These are phyloP conservation scores for Avahi laniger DNA, from an alignment of 2,797 vertebrate species.

Conservation along the genomic window DNA sequence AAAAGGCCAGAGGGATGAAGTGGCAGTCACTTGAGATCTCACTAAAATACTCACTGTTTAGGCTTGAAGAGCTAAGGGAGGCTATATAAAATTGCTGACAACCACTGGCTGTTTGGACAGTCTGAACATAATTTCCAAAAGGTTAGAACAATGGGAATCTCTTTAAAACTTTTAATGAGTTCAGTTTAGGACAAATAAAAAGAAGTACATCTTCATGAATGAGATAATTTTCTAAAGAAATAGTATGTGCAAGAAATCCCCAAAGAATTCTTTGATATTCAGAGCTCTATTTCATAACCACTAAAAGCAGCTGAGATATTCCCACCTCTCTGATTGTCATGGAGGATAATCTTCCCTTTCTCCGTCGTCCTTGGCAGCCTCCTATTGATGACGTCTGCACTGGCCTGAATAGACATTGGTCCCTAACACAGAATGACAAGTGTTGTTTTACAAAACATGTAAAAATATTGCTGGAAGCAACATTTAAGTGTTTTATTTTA, in stretches of 20 bases:
- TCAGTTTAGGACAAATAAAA: conserved; percentile 8
- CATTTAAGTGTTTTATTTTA: neutral
- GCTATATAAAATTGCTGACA: neutral
- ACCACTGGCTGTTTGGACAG: neutral
- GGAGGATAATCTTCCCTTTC: neutral
- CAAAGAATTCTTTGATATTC: neutral
- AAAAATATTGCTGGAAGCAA: neutral
- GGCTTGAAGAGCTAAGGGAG: neutral
- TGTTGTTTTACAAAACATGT: neutral
- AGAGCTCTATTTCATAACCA: too few relatives aligned
- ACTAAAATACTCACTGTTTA: neutral
- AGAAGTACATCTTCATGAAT: neutral
- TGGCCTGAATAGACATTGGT: neutral
- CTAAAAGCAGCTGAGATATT: neutral
- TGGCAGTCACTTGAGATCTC: neutral
- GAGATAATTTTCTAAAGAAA: neutral
- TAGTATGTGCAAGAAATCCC: neutral
- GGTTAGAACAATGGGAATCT: neutral
- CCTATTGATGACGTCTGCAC: neutral
- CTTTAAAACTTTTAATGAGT: neutral
- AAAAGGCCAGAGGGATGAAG: neutral
- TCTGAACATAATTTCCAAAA: neutral
- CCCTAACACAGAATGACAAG: neutral
- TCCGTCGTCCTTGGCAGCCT: neutral
- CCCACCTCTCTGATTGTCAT: neutral